Percentiles rank a stretch among this genome's conserved stretches.
Evolutionary conservation across 2,113 vertebrate species (phyloP).

Genomic region (Lepus timidus): DNA sequence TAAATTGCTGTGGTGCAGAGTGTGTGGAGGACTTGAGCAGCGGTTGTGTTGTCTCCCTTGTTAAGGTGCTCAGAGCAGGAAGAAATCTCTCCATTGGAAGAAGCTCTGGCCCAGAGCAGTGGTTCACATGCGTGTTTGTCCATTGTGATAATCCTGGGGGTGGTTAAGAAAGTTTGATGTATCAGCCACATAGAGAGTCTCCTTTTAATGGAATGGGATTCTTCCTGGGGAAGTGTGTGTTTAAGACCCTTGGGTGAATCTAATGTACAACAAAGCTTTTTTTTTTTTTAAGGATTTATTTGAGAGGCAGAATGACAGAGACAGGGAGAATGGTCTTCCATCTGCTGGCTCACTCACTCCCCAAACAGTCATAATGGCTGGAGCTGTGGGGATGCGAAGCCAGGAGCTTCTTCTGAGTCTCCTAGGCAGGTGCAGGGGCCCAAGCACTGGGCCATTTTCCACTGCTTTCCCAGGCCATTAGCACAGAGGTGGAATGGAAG

Average conservation of each 20-base stretch:
- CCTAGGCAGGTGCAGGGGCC: too few species aligned
- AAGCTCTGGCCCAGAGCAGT: background rate
- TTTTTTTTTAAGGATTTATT: too few species aligned
- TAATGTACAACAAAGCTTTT: background rate
- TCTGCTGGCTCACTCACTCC: too few species aligned
- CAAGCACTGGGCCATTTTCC: too few species aligned
- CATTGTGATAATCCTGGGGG: fast-evolving
- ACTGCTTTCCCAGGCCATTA: too few species aligned
- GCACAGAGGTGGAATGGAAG: too few species aligned
- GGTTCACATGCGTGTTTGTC: background rate
- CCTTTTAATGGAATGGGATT: background rate
- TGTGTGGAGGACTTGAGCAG: background rate
- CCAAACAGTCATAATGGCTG: too few species aligned
- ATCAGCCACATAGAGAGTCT: background rate
- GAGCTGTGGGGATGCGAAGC: too few species aligned
- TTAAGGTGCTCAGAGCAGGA: background rate
- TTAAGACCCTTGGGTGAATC: background rate
- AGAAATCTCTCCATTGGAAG: background rate
- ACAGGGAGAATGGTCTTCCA: too few species aligned
- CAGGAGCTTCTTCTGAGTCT: too few species aligned
- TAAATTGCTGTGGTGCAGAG: background rate
- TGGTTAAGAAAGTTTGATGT: background rate
- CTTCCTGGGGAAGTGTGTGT: background rate
- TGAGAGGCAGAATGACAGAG: too few species aligned
- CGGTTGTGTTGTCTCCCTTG: background rate